A percentile compares a stretch with the other conserved stretches of the same genome.
Evolutionary conservation across 2,797 vertebrate genomes (phyloP).

Genomic region (Coregonus ussuriensis): DNA sequence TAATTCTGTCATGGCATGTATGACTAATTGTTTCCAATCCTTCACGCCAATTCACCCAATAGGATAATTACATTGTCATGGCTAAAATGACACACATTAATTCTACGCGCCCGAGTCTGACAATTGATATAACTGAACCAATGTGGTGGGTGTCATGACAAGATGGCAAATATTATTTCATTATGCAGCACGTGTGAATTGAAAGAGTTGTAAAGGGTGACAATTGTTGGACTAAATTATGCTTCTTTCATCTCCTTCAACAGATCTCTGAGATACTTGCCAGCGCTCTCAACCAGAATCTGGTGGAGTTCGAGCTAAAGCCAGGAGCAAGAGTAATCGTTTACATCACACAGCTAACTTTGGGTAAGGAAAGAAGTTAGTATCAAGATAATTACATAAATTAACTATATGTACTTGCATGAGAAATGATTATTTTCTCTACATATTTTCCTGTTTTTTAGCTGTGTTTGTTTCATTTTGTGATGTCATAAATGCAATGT

Average conservation of each 20-base stretch:
- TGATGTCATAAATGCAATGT: too few relatives aligned
- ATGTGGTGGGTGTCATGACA: background rate
- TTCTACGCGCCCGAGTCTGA: too few relatives aligned
- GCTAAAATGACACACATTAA: too few relatives aligned
- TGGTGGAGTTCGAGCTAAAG: slow-evolving; percentile 96
- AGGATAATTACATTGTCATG: background rate
- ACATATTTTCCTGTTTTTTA: background rate
- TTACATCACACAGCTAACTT: slow-evolving; percentile 94
- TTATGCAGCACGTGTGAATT: background rate
- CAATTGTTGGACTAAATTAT: background rate
- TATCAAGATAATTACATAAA: background rate
- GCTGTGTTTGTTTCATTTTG: background rate
- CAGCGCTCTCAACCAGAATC: slow-evolving; percentile 92
- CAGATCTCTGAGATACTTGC: slow-evolving; percentile 89
- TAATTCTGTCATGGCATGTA: background rate
- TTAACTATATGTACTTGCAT: background rate
- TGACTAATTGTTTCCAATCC: background rate
- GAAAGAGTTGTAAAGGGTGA: background rate
- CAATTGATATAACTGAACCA: background rate
- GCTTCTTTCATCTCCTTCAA: slow-evolving; percentile 13
- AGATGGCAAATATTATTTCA: background rate
- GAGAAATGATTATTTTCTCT: background rate
- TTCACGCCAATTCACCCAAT: background rate
- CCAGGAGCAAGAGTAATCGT: slow-evolving; percentile 90
- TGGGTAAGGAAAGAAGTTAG: slow-evolving; percentile 80